Conservation (phyloP, 2,797 vertebrate species). For the Denticeps clupeoides region DNA sequence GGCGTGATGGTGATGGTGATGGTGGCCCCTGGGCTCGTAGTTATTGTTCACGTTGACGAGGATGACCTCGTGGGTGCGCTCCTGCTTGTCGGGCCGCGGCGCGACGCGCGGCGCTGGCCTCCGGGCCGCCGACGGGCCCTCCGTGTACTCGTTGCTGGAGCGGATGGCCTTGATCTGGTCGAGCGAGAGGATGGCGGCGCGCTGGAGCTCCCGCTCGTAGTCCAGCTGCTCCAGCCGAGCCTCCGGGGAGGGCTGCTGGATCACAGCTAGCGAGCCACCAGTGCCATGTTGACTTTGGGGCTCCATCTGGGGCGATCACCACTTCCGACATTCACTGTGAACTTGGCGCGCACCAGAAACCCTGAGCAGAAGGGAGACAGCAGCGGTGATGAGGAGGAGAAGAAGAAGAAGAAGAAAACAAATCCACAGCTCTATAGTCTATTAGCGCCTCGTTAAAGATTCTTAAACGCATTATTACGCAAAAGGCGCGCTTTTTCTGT, state of each 20-base stretch:
- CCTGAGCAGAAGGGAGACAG: conserved; percentile 48
- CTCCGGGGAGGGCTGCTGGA: conserved; percentile 79
- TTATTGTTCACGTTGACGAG: conserved; percentile 89
- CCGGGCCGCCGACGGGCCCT: conserved; percentile 77
- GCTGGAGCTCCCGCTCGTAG: conserved; percentile 75
- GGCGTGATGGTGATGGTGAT: conserved; percentile 44
- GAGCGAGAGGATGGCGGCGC: conserved; percentile 79
- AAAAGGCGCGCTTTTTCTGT: neutral
- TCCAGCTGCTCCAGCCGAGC: conserved; percentile 69
- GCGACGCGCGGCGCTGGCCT: conserved; percentile 52
- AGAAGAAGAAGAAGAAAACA: conserved; percentile 2
- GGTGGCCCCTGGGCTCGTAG: conserved; percentile 64
- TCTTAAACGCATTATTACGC: no score
- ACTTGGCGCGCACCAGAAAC: conserved; percentile 90
- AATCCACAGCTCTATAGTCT: neutral
- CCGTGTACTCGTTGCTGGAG: conserved; percentile 90
- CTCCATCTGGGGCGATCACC: conserved; percentile 89
- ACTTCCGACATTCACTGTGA: conserved; percentile 80
- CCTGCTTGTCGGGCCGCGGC: conserved; percentile 75
- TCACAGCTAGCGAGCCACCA: conserved; percentile 73
- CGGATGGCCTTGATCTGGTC: conserved; percentile 94
- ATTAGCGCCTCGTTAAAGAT: no score
- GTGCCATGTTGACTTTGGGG: conserved; percentile 82
- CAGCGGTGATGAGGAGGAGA: conserved; percentile 2
- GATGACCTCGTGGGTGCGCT: conserved; percentile 89